Conservation (phyloP, 2,888 invertebrate species). For the Synergus gifuensis region DNA sequence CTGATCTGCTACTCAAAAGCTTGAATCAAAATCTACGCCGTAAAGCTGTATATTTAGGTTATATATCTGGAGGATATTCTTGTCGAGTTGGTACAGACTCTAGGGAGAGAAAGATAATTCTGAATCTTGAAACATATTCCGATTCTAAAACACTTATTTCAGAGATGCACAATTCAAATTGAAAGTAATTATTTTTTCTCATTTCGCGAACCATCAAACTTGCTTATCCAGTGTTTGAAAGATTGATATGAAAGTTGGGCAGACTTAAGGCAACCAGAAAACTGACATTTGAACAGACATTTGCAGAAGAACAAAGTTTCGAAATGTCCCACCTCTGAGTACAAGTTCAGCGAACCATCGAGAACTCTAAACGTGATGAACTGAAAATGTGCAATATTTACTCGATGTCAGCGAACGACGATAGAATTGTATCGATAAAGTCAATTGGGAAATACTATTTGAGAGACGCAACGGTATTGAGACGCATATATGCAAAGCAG, state of each 20-base stretch:
- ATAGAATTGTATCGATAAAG: conserved; percentile 16
- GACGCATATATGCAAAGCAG: conserved; percentile 68
- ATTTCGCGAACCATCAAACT: too few species aligned
- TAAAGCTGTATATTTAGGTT: conserved; percentile 9
- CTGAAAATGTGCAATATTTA: conserved; percentile 36
- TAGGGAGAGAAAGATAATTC: not conserved
- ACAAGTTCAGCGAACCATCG: conserved; percentile 29
- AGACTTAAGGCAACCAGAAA: not conserved
- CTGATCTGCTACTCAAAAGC: conserved; percentile 31
- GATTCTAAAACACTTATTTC: not conserved
- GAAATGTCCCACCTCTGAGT: not conserved
- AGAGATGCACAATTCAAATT: not conserved
- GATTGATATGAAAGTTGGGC: too few species aligned
- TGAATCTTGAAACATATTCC: not conserved
- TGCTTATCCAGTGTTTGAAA: too few species aligned
- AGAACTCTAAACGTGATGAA: conserved; percentile 25
- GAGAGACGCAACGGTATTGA: conserved; percentile 55
- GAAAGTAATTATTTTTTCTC: not conserved
- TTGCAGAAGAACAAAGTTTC: not conserved
- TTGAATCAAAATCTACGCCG: conserved; percentile 25
- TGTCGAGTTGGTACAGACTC: conserved; percentile 9
- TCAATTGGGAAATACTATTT: conserved; percentile 10
- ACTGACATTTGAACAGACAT: conserved; percentile 26
- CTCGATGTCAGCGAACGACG: conserved; percentile 27
- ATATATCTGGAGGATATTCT: not conserved